Conservation (phyloP, 2,888 invertebrate species). For the Chymomyza procnemis region DNA sequence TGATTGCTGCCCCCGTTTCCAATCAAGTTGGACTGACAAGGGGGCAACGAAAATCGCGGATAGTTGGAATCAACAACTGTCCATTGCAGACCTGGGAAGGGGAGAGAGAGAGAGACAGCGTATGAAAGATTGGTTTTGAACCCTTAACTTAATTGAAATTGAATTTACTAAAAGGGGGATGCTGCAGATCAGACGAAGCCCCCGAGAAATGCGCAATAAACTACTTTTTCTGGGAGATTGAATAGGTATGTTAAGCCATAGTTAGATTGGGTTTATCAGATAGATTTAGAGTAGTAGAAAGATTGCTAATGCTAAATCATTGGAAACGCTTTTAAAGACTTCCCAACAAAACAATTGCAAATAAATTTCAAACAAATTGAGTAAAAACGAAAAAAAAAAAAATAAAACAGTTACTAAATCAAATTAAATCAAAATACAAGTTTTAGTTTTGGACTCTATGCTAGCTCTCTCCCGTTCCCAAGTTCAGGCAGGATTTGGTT, state of each 20-base stretch:
- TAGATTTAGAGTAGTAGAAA: conserved; percentile 54
- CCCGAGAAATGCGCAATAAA: background rate
- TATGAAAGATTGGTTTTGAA: conserved; percentile 68
- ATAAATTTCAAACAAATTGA: conserved; percentile 33
- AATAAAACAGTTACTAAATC: conserved; percentile 35
- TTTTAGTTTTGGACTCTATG: conserved; percentile 70
- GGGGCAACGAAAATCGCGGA: conserved; percentile 85
- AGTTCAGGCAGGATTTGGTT: conserved; percentile 76
- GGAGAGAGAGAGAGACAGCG: conserved; percentile 78
- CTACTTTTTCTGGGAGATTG: background rate
- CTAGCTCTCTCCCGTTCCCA: conserved; percentile 80
- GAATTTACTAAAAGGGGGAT: conserved; percentile 44
- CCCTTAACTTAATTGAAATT: conserved; percentile 36
- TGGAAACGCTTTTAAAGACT: conserved; percentile 45
- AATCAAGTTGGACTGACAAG: conserved; percentile 81
- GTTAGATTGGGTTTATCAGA: conserved; percentile 43
- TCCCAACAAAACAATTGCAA: conserved; percentile 27
- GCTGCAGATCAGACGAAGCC: background rate
- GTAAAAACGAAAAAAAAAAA: conserved; percentile 29
- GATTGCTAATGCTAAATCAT: conserved; percentile 71
- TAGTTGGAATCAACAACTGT: conserved; percentile 90
- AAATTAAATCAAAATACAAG: conserved; percentile 20
- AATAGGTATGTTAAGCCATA: conserved; percentile 1
- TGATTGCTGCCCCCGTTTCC: conserved; percentile 75
- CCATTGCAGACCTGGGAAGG: conserved; percentile 91